These are phyloP conservation scores for Amphipoea lucens DNA, from an alignment of 2,888 invertebrate genomes.

Conservation along the genomic window DNA sequence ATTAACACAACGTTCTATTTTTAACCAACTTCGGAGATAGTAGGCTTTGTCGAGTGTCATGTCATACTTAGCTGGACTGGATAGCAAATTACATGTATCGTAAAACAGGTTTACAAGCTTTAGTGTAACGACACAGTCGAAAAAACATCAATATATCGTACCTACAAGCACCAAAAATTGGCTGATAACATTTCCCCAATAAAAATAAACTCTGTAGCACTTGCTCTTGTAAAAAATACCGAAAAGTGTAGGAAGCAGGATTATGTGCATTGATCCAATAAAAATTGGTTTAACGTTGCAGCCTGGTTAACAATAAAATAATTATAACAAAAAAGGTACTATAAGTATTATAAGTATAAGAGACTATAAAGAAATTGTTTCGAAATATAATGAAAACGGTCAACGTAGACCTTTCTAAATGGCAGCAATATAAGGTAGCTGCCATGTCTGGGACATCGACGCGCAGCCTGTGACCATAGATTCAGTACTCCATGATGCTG, in stretches of 20 bases:
- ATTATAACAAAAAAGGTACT: background rate
- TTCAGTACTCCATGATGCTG: no score
- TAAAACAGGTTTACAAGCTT: background rate
- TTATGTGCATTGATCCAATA: background rate
- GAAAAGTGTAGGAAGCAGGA: background rate
- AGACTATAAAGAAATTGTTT: background rate
- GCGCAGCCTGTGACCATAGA: no score
- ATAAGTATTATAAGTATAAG: no score
- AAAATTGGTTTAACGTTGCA: background rate
- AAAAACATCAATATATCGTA: background rate
- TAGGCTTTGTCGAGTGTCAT: constrained; percentile 11
- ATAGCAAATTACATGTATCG: background rate
- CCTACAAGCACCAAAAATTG: background rate
- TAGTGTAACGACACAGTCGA: no score
- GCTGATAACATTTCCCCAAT: background rate
- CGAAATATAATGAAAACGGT: background rate
- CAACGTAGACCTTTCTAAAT: background rate
- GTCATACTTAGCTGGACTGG: constrained; percentile 7
- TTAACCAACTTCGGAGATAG: constrained; percentile 20
- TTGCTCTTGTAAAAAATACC: background rate
- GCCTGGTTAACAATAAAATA: background rate
- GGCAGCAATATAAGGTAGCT: background rate
- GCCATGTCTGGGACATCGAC: background rate
- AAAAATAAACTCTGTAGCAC: background rate
- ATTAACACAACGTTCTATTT: constrained; percentile 59